A percentile compares a stretch with the other conserved stretches of the same genome.
phyloP scores from a whole-genome alignment of 2,113 vertebrate genomes.

The Neogale vison region DNA sequence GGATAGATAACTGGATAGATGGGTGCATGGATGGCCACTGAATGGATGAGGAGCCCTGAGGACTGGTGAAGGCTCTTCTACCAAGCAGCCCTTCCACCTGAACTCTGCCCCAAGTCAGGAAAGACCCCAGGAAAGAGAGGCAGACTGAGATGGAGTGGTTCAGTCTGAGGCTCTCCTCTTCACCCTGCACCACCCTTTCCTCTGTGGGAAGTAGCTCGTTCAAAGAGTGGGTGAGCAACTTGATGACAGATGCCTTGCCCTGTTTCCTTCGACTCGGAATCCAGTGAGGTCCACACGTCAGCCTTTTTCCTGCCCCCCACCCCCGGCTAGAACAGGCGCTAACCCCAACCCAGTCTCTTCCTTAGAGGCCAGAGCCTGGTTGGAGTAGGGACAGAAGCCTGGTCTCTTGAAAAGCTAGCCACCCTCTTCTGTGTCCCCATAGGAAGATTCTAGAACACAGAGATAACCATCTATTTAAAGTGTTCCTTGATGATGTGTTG shows the following conservation, averaged over 20 bases:
- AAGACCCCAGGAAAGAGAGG: neutral
- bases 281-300: neutral
- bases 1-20: too few species aligned
- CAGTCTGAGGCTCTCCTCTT: neutral
- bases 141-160: neutral
- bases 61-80: neutral
- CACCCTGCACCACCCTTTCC: neutral
- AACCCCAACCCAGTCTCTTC: neutral
- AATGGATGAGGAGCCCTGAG: neutral
- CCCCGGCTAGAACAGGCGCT: rapidly evolving
- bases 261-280: neutral
- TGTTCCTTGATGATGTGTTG: neutral
- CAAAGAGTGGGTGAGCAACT: neutral
- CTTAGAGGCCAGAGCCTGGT: rapidly evolving
- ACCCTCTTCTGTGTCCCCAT: rapidly evolving
- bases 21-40: neutral
- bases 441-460: neutral
- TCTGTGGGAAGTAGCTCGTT: neutral
- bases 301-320: neutral
- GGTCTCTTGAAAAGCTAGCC: neutral
- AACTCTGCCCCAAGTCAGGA: neutral
- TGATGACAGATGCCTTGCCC: neutral
- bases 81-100: neutral
- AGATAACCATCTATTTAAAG: neutral
- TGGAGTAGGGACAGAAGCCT: neutral